Percentiles rank a stretch among this genome's conserved stretches.
These are phyloP conservation scores for Cairina moschata DNA, from an alignment of 2,113 vertebrate genomes.

Conservation along the genomic window DNA sequence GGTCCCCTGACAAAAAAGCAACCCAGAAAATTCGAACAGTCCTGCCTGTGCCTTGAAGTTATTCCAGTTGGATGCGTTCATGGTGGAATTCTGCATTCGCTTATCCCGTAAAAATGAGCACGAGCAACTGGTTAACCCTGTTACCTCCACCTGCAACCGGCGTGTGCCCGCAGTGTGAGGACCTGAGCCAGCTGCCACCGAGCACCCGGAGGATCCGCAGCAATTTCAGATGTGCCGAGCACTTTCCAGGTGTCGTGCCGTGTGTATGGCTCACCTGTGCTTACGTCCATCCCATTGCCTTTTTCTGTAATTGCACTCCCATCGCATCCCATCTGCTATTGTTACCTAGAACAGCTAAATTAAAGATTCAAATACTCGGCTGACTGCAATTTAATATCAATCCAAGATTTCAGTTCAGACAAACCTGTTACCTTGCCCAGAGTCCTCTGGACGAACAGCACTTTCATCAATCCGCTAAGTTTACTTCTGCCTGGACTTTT, in stretches of 20 bases:
- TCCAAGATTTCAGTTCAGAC: background rate
- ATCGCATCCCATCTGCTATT: background rate
- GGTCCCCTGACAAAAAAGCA: conserved; percentile 25
- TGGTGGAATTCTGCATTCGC: background rate
- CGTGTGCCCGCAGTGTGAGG: background rate
- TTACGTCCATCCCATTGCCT: background rate
- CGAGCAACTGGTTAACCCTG: background rate
- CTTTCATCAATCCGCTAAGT: background rate
- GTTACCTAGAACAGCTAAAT: background rate
- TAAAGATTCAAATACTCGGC: background rate
- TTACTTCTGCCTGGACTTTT: background rate
- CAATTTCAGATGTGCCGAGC: background rate
- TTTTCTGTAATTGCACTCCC: background rate
- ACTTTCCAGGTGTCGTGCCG: background rate
- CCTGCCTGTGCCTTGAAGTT: background rate
- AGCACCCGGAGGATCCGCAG: background rate
- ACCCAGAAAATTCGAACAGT: background rate
- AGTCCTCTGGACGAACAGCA: background rate
- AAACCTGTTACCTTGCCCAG: background rate
- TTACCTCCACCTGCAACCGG: background rate
- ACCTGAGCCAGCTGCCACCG: background rate
- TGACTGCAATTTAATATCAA: background rate
- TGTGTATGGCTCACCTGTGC: background rate
- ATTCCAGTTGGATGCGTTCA: background rate
- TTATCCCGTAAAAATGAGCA: background rate